Percentiles rank a stretch among this genome's conserved stretches.
These are phyloP conservation scores for Dolichomitus sp. DNA, from an alignment of 2,888 invertebrate genomes.

Conservation along the genomic window DNA sequence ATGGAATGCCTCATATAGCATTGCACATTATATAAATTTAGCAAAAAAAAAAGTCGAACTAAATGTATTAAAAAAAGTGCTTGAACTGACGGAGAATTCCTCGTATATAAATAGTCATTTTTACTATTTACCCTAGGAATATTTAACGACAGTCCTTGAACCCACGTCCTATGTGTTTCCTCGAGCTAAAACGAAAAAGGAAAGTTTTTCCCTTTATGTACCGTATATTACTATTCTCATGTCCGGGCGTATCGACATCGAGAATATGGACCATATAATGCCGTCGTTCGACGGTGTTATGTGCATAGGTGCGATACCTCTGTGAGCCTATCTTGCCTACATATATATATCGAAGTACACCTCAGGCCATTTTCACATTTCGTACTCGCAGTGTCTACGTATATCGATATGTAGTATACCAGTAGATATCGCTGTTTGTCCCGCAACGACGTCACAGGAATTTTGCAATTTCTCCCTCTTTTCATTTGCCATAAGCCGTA, in stretches of 20 bases:
- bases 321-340: slow-evolving; percentile 6
- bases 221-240: background rate
- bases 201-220: slow-evolving; percentile 16
- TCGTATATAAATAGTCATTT: background rate
- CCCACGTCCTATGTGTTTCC: background rate
- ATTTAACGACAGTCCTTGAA: slow-evolving; percentile 15
- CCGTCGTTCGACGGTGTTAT: slow-evolving; percentile 42
- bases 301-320: slow-evolving; percentile 4
- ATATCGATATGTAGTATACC: slow-evolving; percentile 13
- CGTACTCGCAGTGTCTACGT: slow-evolving; percentile 8
- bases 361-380: slow-evolving; percentile 32
- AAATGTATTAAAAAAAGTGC: too few relatives aligned
- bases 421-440: slow-evolving; percentile 10
- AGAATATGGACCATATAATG: slow-evolving; percentile 55
- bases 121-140: background rate
- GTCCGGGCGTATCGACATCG: slow-evolving; percentile 3
- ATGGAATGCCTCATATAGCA: background rate
- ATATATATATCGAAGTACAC: background rate
- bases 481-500: slow-evolving; percentile 26
- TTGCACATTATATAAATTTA: too few relatives aligned
- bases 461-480: slow-evolving; percentile 41
- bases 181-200: background rate
- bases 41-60: too few relatives aligned
- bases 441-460: slow-evolving; percentile 23
- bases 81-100: background rate